A percentile compares a stretch with the other conserved stretches of the same genome.
phyloP scores from a whole-genome alignment of 2,113 vertebrate species.

The Lamprotornis superbus region DNA sequence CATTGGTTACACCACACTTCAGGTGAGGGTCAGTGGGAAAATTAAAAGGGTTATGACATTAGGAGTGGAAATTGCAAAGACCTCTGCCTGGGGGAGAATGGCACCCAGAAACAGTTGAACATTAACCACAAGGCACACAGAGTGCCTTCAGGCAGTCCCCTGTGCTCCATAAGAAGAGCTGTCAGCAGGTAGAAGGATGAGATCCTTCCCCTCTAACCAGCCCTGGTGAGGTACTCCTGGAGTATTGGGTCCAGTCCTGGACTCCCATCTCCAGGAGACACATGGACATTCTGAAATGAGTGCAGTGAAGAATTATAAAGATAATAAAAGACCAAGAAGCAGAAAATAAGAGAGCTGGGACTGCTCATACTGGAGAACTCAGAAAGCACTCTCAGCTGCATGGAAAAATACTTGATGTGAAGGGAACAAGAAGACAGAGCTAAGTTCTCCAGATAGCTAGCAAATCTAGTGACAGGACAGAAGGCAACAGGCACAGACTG shows the following conservation, averaged over 20 bases:
- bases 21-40: not conserved
- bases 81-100: not conserved
- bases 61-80: not conserved
- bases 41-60: not conserved
- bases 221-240: not conserved
- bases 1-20: not conserved
- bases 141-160: not conserved
- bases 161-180: not conserved
- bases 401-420: not conserved
- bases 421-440: not conserved
- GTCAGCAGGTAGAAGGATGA: not conserved
- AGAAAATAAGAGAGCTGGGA: not conserved
- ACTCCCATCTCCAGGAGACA: not conserved
- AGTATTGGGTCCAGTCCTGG: not conserved
- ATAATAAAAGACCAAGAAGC: not conserved
- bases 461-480: not conserved
- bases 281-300: not conserved
- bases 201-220: not conserved
- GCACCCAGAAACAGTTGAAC: not conserved
- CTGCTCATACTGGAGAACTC: not conserved
- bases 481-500: not conserved
- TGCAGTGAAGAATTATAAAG: not conserved
- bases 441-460: not conserved
- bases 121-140: not conserved
- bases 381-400: not conserved